Base-by-base conservation (phyloP, 2,797 vertebrate genomes). In the Alosa sapidissima region DNA sequence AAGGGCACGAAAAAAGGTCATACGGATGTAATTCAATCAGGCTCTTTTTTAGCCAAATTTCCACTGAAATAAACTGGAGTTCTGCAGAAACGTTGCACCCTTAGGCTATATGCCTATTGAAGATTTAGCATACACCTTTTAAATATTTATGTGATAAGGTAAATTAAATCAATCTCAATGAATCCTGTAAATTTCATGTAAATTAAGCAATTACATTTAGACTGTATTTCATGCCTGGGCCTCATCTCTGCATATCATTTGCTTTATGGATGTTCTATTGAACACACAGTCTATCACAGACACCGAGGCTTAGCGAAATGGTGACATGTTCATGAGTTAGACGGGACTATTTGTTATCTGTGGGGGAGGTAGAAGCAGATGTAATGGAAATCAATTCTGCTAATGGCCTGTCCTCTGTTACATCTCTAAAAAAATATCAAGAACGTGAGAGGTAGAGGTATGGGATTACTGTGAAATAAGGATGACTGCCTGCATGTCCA, bases 351-450 rank as follows among this genome's bases (percentile, higher is more conserved):
- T 78, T 85, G 84, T 81, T 81, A 85, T 85, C 81, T 65, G 62
- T 84, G 81, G 33, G 75, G 84, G 84, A 65, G 58, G 48, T 51
- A 51, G 49, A 60, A 81, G 86, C 78, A 87, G 81, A 83, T 84
- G 60, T 78, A 87, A 52, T 72, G 60, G 83, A 87, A 87, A 87
- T 89, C 86, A 85, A 89, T 89, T 85, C 5, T 55, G 24, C 48
- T 86, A 84, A 88, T 88, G 58, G 36, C 84, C 81, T 83, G 33
- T 83, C 45, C 84, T 85, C 81, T 75, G 58, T 65, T 13, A 72
- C 68, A 72, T 19, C 41, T 33, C 36, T 16, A 10, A 78, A 47
- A 41, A 78, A 78, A 47, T 75, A 36, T 78, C 72, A 78, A 19
- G 36, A 78, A 78, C 5, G 41, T 21, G 72, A 78, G 72, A 78